Percentiles rank a stretch among this genome's conserved stretches.
phyloP scores from a whole-genome alignment of 2,888 invertebrate species.

The Apodemia mormo region DNA sequence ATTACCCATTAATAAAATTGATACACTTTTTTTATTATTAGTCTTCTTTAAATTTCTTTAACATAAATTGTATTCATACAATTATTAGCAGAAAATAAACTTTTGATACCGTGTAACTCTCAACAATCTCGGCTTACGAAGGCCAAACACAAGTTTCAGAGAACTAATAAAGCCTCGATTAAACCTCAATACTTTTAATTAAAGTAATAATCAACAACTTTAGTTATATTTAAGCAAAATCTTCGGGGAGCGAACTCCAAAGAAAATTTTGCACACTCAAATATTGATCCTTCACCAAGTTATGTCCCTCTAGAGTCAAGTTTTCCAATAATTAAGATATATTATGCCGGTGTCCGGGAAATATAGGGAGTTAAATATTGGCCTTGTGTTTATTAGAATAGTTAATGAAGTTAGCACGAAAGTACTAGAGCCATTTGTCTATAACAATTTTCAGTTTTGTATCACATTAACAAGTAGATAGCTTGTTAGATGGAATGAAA shows the following conservation, averaged over 20 bases:
- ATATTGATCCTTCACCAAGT: conserved; percentile 5
- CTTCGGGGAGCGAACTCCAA: background rate
- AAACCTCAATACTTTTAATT: background rate
- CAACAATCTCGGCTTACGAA: background rate
- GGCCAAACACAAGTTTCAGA: background rate
- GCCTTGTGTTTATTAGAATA: background rate
- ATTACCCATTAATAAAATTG: no score
- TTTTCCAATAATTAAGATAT: conserved; percentile 21
- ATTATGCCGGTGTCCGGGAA: background rate
- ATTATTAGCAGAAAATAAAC: no score
- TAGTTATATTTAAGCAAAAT: background rate
- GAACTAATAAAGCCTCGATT: background rate
- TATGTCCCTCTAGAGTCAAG: conserved; percentile 1
- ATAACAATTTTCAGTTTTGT: no score
- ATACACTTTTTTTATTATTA: no score
- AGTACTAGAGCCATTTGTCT: no score
- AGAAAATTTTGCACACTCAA: background rate
- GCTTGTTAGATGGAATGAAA: no score
- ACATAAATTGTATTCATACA: no score
- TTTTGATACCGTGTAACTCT: background rate
- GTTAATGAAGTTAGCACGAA: no score
- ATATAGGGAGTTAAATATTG: background rate
- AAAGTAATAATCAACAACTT: background rate
- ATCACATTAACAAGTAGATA: no score
- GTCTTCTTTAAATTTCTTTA: no score